A percentile compares a stretch with the other conserved stretches of the same genome.
These are phyloP conservation scores for Watsonalla binaria DNA, from an alignment of 2,888 invertebrate species.

Conservation along the genomic window DNA sequence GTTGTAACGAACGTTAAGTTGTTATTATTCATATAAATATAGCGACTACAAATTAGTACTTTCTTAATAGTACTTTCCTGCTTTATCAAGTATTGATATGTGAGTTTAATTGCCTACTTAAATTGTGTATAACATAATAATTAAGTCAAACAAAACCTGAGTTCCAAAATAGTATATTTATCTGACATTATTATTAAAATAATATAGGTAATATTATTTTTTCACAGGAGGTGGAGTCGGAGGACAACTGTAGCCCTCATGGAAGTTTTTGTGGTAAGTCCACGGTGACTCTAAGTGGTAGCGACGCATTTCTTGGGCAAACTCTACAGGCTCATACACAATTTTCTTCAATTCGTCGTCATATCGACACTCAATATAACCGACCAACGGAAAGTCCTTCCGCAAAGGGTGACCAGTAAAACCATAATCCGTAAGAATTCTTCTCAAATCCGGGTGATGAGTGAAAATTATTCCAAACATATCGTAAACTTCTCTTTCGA, in stretches of 20 bases:
- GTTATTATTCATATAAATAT: background rate
- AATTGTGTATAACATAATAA: no score
- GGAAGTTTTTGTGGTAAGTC: constrained; percentile 58
- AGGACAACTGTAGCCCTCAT: constrained; percentile 46
- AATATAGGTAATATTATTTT: constrained; percentile 6
- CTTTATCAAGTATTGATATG: background rate
- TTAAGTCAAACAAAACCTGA: no score
- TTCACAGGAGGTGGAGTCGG: constrained; percentile 20
- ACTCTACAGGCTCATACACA: constrained; percentile 66
- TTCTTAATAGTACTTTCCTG: background rate
- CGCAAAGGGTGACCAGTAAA: constrained; percentile 65
- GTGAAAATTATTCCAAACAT: constrained; percentile 64
- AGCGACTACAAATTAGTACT: background rate
- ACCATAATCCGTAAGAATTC: constrained; percentile 67
- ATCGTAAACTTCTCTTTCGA: constrained; percentile 65
- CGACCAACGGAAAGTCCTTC: constrained; percentile 65
- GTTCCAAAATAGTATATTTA: no score
- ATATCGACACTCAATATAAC: constrained; percentile 64
- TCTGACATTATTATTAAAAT: background rate
- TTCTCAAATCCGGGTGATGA: constrained; percentile 65
- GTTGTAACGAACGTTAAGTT: no score
- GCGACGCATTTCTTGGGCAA: constrained; percentile 51
- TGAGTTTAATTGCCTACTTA: no score
- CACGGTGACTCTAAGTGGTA: constrained; percentile 59
- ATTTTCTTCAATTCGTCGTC: constrained; percentile 67